These are phyloP conservation scores for Euphonia xanthogaster DNA, from an alignment of 2,797 vertebrate genomes.

Conservation along the genomic window DNA sequence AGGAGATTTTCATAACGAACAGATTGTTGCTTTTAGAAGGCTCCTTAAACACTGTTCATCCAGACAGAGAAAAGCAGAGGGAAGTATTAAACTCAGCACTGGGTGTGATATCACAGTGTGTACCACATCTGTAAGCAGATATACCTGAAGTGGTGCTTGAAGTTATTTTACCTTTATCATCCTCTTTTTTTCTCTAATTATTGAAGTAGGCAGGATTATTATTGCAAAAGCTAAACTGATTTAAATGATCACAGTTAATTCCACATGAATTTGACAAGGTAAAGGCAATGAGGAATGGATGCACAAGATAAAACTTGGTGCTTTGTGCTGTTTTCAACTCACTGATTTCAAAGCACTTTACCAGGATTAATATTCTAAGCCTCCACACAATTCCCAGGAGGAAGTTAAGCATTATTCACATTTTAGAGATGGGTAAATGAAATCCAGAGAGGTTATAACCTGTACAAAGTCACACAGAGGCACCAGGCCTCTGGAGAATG, in stretches of 20 bases:
- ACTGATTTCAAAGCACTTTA: slow-evolving; percentile 40
- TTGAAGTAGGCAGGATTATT: neutral
- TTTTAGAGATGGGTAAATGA: slow-evolving; percentile 50
- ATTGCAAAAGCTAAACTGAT: neutral
- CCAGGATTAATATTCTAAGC: slow-evolving; percentile 52
- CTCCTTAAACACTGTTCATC: neutral
- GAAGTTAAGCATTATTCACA: slow-evolving; percentile 35
- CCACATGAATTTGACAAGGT: neutral
- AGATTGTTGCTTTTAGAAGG: neutral
- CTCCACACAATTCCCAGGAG: slow-evolving; percentile 27
- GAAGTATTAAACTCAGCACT: neutral
- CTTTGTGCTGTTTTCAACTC: slow-evolving; percentile 46
- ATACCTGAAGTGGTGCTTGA: neutral
- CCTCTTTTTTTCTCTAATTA: neutral
- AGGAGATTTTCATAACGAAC: neutral
- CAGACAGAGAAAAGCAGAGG: neutral
- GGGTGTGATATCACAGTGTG: neutral
- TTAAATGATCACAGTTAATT: neutral
- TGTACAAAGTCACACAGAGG: slow-evolving; percentile 21
- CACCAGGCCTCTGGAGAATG: neutral
- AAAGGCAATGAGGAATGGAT: slow-evolving; percentile 6
- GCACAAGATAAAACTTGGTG: neutral
- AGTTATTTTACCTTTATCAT: neutral
- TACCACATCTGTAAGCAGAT: neutral
- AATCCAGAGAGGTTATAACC: slow-evolving; percentile 53